These are phyloP conservation scores for Hesperia comma DNA, from an alignment of 2,888 invertebrate species.

Conservation along the genomic window DNA sequence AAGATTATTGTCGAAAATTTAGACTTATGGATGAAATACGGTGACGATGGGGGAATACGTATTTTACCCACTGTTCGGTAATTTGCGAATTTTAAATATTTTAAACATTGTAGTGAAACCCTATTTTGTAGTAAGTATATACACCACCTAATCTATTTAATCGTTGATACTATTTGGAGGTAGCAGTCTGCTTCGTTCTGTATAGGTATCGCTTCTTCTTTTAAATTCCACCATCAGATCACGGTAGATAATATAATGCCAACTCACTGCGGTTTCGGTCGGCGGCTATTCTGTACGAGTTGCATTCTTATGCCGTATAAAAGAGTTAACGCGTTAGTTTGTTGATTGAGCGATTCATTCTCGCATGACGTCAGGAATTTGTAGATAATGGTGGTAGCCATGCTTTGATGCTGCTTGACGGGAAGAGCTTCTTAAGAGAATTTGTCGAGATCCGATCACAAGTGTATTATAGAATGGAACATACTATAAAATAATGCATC, in stretches of 20 bases:
- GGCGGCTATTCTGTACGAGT: constrained; percentile 52
- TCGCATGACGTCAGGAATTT: constrained; percentile 51
- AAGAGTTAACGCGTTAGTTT: constrained; percentile 63
- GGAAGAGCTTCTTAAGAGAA: constrained; percentile 29
- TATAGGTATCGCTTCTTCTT: constrained; percentile 38
- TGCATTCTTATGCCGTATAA: constrained; percentile 53
- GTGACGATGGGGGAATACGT: too few relatives aligned
- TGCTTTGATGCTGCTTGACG: constrained; percentile 26
- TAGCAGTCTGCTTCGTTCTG: too few relatives aligned
- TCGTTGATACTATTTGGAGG: too few relatives aligned
- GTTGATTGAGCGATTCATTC: constrained; percentile 74
- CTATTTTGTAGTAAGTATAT: too few relatives aligned
- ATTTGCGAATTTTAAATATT: too few relatives aligned
- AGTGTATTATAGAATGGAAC: not conserved
- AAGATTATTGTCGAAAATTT: too few relatives aligned
- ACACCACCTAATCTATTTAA: too few relatives aligned
- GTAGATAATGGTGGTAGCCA: constrained; percentile 42
- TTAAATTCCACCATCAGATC: constrained; percentile 46
- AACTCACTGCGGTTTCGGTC: constrained; percentile 68
- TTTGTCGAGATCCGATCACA: constrained; percentile 27
- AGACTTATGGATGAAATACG: too few relatives aligned
- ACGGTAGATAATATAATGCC: constrained; percentile 57
- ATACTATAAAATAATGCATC: not conserved
- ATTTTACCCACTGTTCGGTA: too few relatives aligned
- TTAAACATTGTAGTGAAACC: too few relatives aligned